Evolutionary conservation across 2,888 invertebrate genomes (phyloP).

Genomic region (Dynastes maya): DNA sequence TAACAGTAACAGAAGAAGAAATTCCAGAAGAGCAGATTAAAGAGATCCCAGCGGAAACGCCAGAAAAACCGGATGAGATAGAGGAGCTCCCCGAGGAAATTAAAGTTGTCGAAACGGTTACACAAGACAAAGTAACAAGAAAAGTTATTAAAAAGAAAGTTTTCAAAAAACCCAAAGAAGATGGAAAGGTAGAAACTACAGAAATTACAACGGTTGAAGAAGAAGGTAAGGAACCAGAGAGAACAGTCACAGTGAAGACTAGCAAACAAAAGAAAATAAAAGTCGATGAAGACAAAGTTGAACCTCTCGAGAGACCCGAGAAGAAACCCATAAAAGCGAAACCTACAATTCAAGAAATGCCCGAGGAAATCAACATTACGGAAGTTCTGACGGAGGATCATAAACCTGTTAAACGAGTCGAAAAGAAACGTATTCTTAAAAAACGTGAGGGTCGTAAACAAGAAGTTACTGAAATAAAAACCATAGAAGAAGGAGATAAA

Average conservation of each 20-base stretch:
- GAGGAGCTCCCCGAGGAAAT: constrained; percentile 61
- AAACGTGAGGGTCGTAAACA: constrained; percentile 64
- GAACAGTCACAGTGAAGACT: constrained; percentile 59
- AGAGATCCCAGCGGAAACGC: constrained; percentile 39
- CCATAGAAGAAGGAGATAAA: constrained; percentile 66
- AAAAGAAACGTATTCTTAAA: constrained; percentile 65
- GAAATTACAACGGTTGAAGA: constrained; percentile 65
- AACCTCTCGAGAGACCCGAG: constrained; percentile 51
- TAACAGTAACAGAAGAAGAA: constrained; percentile 65
- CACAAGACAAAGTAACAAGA: constrained; percentile 62
- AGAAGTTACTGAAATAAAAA: constrained; percentile 68
- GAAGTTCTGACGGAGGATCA: constrained; percentile 65
- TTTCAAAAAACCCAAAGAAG: constrained; percentile 62
- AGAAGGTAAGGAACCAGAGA: constrained; percentile 63
- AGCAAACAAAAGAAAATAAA: constrained; percentile 48
- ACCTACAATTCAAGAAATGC: constrained; percentile 51
- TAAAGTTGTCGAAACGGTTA: constrained; percentile 50
- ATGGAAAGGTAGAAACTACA: constrained; percentile 63
- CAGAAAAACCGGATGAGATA: constrained; percentile 59
- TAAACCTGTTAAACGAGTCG: constrained; percentile 61
- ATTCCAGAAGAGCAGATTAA: constrained; percentile 52
- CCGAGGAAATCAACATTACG: constrained; percentile 62
- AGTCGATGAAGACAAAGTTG: constrained; percentile 50
- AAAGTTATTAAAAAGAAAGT: constrained; percentile 62
- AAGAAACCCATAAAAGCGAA: constrained; percentile 56